Evolutionary conservation across 1,140 invertebrate species (phyloP).

Genomic region (Lordiphosa clarofinis): DNA sequence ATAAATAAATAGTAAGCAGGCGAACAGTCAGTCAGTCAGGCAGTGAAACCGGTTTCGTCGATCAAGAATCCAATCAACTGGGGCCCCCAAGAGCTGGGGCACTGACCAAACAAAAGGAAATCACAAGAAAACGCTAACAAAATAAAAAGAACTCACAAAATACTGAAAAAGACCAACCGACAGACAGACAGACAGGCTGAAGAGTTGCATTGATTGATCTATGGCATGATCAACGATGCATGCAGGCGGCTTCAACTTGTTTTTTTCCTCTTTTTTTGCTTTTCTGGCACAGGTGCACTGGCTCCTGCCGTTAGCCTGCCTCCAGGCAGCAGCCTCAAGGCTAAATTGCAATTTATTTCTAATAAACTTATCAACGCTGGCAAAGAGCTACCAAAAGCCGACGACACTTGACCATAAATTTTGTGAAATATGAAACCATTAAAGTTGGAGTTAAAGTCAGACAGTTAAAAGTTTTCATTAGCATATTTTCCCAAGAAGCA

Average conservation of each 20-base stretch:
- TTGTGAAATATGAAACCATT: slow-evolving; percentile 73
- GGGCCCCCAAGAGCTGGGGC: slow-evolving; percentile 32
- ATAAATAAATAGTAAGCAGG: slow-evolving; percentile 73
- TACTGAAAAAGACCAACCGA: slow-evolving; percentile 14
- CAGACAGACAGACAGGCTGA: not conserved
- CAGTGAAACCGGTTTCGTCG: slow-evolving; percentile 18
- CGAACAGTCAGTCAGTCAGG: slow-evolving; percentile 40
- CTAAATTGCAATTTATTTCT: slow-evolving; percentile 78
- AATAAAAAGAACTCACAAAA: slow-evolving; percentile 16
- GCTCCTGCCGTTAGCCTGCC: slow-evolving; percentile 30
- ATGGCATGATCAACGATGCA: slow-evolving; percentile 68
- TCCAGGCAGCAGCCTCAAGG: slow-evolving; percentile 9
- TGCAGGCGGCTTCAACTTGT: slow-evolving; percentile 28
- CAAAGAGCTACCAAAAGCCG: slow-evolving; percentile 50
- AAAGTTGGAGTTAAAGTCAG: slow-evolving; percentile 36
- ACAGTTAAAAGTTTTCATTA: slow-evolving; percentile 65
- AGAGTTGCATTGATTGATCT: slow-evolving; percentile 71
- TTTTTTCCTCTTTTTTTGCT: slow-evolving; percentile 10
- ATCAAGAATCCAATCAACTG: slow-evolving; percentile 71
- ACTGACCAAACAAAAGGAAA: slow-evolving; percentile 56
- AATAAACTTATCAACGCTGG: slow-evolving; percentile 75
- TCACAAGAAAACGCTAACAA: slow-evolving; percentile 42
- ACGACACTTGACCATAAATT: slow-evolving; percentile 58
- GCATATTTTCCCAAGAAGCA: slow-evolving; percentile 50
- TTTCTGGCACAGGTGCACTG: slow-evolving; percentile 37